Conservation (phyloP, 1,140 invertebrate genomes). For the Grapholita molesta region DNA sequence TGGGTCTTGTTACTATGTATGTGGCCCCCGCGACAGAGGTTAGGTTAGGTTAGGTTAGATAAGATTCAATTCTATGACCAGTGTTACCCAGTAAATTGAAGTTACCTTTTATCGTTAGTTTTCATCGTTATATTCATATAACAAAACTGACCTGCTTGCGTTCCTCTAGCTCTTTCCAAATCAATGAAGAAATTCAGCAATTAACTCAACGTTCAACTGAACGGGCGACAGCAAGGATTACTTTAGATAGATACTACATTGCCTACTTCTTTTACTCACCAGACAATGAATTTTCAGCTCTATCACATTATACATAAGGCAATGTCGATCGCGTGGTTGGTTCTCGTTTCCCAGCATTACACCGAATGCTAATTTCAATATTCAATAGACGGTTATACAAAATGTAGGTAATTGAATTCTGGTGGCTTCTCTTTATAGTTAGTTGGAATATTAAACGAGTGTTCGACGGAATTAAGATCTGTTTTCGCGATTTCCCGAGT, state of each 20-base stretch:
- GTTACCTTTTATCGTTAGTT: too few relatives aligned
- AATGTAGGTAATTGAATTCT: slow-evolving; percentile 16
- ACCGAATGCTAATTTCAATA: slow-evolving; percentile 11
- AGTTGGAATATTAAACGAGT: slow-evolving; percentile 8
- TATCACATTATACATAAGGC: neutral
- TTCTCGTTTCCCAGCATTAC: neutral
- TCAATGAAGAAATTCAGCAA: neutral
- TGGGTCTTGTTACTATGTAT: too few relatives aligned
- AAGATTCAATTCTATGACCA: too few relatives aligned
- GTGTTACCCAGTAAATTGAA: too few relatives aligned
- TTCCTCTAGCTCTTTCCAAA: neutral
- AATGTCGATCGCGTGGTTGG: too few relatives aligned
- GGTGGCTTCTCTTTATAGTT: neutral
- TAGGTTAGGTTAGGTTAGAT: too few relatives aligned
- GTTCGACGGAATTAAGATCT: slow-evolving; percentile 4
- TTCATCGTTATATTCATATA: neutral
- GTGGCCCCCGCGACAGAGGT: too few relatives aligned
- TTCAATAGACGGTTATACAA: slow-evolving; percentile 13
- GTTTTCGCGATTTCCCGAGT: neutral
- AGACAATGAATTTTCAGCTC: neutral
- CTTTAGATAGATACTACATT: neutral
- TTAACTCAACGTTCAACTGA: slow-evolving; percentile 5
- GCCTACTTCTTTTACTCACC: neutral
- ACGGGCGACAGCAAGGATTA: slow-evolving; percentile 8
- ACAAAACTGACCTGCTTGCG: neutral